These are phyloP conservation scores for Doryteuthis pealeii DNA, from an alignment of 1,140 invertebrate genomes.

Conservation along the genomic window DNA sequence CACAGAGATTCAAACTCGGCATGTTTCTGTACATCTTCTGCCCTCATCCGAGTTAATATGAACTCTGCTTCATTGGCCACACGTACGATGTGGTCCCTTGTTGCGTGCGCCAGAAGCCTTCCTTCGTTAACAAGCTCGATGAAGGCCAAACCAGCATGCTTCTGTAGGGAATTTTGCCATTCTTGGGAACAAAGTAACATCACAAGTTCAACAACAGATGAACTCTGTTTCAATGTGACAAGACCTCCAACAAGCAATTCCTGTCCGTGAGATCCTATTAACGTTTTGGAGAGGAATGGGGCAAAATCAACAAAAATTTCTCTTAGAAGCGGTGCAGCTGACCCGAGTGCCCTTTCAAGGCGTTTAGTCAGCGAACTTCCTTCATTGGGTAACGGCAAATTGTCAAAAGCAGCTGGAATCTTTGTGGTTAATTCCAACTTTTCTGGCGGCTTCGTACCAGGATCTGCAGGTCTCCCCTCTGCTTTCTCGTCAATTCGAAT, in stretches of 20 bases:
- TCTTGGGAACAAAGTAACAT: conserved; percentile 99
- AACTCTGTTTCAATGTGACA: conserved; percentile 94
- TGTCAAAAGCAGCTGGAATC: conserved; percentile 44
- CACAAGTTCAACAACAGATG: conserved; percentile 95
- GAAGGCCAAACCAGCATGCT: conserved; percentile 98
- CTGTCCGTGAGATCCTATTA: conserved; percentile 98
- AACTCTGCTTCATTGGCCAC: conserved; percentile 99
- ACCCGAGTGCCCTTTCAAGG: conserved; percentile 91
- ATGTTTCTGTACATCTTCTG: conserved; percentile 98
- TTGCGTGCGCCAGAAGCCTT: conserved; percentile 93
- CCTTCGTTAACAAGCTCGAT: conserved; percentile 99
- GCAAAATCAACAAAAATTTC: conserved; percentile 99
- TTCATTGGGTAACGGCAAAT: conserved; percentile 28
- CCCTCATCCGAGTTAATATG: conserved; percentile 96
- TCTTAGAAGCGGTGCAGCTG: conserved; percentile 89
- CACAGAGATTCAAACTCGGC: conserved; percentile 97
- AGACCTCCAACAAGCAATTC: conserved; percentile 96
- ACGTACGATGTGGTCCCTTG: conserved; percentile 98
- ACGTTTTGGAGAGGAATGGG: conserved; percentile 94
- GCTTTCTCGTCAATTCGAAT: conserved; percentile 25
- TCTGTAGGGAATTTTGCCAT: conserved; percentile 99
- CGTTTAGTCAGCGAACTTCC: conserved; percentile 63
- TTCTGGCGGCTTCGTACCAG: neutral
- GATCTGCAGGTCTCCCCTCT: neutral
- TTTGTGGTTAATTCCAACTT: conserved; percentile 24